These are phyloP conservation scores for Sebastes minor DNA, from an alignment of 2,797 vertebrate species.

Conservation along the genomic window DNA sequence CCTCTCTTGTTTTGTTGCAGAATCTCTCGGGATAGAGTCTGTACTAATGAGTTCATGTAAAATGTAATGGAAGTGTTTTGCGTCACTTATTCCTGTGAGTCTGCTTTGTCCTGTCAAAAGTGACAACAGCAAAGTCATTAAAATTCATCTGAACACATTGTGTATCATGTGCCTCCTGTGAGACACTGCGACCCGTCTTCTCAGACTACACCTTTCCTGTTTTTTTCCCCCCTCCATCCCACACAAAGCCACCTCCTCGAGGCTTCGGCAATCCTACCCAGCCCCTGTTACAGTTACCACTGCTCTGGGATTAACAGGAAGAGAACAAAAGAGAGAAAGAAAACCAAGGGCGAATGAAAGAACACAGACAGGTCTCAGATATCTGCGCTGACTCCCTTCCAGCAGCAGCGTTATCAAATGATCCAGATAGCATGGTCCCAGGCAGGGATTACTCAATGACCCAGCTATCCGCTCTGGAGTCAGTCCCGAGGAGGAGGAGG, in stretches of 20 bases:
- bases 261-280: conserved; percentile 19
- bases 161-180: not conserved
- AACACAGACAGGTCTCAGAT: conserved; percentile 51
- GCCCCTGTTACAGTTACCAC: conserved; percentile 30
- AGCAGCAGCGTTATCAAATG: conserved; percentile 55
- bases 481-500: conserved; percentile 18
- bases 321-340: conserved; percentile 48
- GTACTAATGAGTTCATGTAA: conserved; percentile 27
- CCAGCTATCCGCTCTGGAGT: conserved; percentile 47
- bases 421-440: conserved; percentile 59
- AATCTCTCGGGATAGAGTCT: not conserved
- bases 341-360: conserved; percentile 38
- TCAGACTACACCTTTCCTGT: conserved; percentile 27
- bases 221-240: not conserved
- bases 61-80: conserved; percentile 24
- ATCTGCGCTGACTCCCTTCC: conserved; percentile 47
- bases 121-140: conserved; percentile 18
- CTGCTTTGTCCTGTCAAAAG: not conserved
- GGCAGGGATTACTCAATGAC: conserved; percentile 66
- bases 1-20: conserved; percentile 22
- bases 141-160: not conserved
- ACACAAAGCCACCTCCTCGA: conserved; percentile 37
- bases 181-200: not conserved
- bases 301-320: conserved; percentile 38
- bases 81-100: conserved; percentile 24